A percentile compares a stretch with the other conserved stretches of the same genome.
Conservation (phyloP, 2,113 vertebrate species). For the Melierax canorus region DNA sequence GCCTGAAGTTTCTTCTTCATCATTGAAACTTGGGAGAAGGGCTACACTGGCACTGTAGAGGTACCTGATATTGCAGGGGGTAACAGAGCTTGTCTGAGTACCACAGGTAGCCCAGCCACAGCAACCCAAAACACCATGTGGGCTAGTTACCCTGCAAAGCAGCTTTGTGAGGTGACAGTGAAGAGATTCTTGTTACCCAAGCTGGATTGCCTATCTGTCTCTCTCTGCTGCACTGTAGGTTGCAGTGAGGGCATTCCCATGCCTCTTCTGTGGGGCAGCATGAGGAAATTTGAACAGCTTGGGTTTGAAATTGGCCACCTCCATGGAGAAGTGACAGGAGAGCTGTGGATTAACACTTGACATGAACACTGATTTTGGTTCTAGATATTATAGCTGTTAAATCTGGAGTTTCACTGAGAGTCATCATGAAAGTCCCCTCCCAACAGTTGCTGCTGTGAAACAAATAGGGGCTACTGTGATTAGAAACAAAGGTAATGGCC, state of each 20-base stretch:
- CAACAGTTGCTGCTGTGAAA: background rate
- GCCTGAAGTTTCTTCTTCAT: background rate
- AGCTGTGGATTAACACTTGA: background rate
- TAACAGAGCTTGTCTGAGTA: background rate
- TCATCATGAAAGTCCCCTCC: background rate
- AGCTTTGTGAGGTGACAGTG: background rate
- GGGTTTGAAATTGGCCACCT: background rate
- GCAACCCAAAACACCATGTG: rapidly evolving
- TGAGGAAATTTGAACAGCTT: background rate
- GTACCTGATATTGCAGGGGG: background rate
- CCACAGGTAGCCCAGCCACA: background rate
- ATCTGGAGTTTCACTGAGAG: background rate
- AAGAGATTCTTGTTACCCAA: background rate
- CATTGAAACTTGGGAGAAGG: background rate
- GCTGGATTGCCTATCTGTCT: background rate
- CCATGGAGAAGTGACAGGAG: background rate
- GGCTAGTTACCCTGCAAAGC: background rate
- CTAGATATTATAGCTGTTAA: background rate
- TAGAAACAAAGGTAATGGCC: background rate
- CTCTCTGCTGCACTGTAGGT: background rate
- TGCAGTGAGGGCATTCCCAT: background rate
- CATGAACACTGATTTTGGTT: background rate
- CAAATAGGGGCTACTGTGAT: background rate
- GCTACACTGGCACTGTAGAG: background rate
- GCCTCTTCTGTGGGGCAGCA: background rate